Evolutionary conservation across 2,797 vertebrate species (phyloP), one percentile per base, ranked within the genome.

Genomic region (Lerista edwardsae): DNA sequence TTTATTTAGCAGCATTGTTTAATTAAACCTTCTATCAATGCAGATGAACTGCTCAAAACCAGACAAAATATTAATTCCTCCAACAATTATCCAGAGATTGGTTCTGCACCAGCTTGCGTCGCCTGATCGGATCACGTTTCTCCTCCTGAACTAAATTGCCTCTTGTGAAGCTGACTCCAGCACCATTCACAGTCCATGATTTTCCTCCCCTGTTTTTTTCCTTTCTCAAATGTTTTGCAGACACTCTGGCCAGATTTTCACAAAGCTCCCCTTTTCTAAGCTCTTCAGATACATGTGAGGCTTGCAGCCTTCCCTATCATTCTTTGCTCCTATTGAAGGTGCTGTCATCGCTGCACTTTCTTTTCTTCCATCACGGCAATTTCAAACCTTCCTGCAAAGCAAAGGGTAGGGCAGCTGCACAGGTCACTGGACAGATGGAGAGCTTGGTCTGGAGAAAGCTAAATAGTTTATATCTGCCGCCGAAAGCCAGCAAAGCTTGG

Each of bases 391-490:
- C 91, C 93, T 93, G 91, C 82, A 91, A 94, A 93, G 91, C 55
- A 79, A 88, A 87, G 84, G 82, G 93, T 93, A 94, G 94, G 94
- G 93, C 90, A 94, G 91, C 89, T 95, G 92, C 91, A 94, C 94
- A 93, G 95, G 94, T 96, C 95, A 96, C 89, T 90, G 95, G 91
- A 90, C 94, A 96, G 94, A 95, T 95, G 94, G 95, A 95, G 44
- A 80, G 75, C 92, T 85, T 90, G 82, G 90, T 89, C 88, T 92
- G 89, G 87, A 87, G 87, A 93, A 78, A 94, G 93, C 74, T 82
- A 93, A 96, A 94, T 83, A 88, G 93, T 94, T 92, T 93, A 88
- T 88, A 80, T 86, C 86, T 67, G 93, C 92, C 91, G 93, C 83
- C 91, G 90, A 95, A 95, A 94, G 91, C 91, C 93, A 94, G 93